phyloP scores from a whole-genome alignment of 2,797 vertebrate species.

The Rhinatrema bivittatum region DNA sequence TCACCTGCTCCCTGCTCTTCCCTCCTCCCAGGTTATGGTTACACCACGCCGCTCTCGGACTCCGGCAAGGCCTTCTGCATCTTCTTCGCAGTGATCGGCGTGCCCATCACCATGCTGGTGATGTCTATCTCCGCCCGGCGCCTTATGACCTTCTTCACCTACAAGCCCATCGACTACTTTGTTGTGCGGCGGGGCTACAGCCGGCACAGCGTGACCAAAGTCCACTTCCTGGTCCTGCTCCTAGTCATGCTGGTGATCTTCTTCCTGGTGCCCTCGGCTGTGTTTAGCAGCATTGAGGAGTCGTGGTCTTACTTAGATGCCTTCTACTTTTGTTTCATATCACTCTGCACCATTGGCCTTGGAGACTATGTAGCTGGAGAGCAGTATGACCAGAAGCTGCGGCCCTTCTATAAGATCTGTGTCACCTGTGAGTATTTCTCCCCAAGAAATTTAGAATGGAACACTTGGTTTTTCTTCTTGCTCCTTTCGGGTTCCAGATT shows the following conservation, averaged over 20 bases:
- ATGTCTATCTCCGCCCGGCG: conserved; percentile 74
- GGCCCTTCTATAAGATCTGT: conserved; percentile 70
- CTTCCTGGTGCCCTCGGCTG: conserved; percentile 64
- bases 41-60: conserved; percentile 74
- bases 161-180: conserved; percentile 50
- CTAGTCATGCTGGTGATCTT: conserved; percentile 48
- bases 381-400: conserved; percentile 51
- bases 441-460: no score
- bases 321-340: conserved; percentile 88
- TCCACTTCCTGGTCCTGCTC: conserved; percentile 64
- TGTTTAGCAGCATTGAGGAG: conserved; percentile 64
- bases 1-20: not conserved
- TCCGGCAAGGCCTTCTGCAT: conserved; percentile 79
- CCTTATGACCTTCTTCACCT: conserved; percentile 62
- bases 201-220: conserved; percentile 36
- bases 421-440: conserved; percentile 77
- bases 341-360: conserved; percentile 83
- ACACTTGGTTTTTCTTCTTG: no score
- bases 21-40: conserved; percentile 68
- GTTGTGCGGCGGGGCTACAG: conserved; percentile 47
- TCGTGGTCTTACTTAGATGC: conserved; percentile 78
- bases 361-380: conserved; percentile 78
- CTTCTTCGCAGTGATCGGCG: conserved; percentile 71
- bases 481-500: no score
- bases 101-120: conserved; percentile 83